These are phyloP conservation scores for Picathartes gymnocephalus DNA, from an alignment of 2,113 vertebrate species.

Conservation along the genomic window DNA sequence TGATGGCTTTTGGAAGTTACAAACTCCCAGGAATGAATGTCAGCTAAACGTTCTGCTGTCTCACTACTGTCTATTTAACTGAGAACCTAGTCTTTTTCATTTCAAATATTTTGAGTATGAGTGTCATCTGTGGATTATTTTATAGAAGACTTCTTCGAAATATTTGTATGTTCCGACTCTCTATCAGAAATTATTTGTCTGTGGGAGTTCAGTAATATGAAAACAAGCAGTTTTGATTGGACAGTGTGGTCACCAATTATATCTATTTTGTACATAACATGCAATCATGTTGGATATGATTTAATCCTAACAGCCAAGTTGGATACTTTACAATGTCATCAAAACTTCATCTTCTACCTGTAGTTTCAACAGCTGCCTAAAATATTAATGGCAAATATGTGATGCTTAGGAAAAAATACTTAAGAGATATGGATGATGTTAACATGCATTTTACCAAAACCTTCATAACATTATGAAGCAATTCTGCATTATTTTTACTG, in stretches of 20 bases:
- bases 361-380: not conserved
- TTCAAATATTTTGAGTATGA: not conserved
- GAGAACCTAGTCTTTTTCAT: not conserved
- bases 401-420: not conserved
- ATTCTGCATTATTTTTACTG: not conserved
- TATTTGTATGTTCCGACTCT: not conserved
- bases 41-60: not conserved
- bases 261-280: not conserved
- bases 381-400: not conserved
- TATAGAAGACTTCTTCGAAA: not conserved
- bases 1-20: slow-evolving; percentile 10
- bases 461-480: not conserved
- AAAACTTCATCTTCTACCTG: not conserved
- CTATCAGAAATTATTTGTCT: not conserved
- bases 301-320: not conserved
- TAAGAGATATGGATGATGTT: not conserved
- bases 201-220: not conserved
- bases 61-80: not conserved
- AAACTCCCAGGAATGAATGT: not conserved
- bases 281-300: not conserved
- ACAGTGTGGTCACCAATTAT: not conserved
- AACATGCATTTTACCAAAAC: not conserved
- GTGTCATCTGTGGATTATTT: not conserved
- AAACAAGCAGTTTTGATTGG: not conserved
- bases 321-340: not conserved